A percentile compares a stretch with the other conserved stretches of the same genome.
These are phyloP conservation scores for Andricus grossulariae DNA, from an alignment of 1,140 invertebrate species.

Conservation along the genomic window DNA sequence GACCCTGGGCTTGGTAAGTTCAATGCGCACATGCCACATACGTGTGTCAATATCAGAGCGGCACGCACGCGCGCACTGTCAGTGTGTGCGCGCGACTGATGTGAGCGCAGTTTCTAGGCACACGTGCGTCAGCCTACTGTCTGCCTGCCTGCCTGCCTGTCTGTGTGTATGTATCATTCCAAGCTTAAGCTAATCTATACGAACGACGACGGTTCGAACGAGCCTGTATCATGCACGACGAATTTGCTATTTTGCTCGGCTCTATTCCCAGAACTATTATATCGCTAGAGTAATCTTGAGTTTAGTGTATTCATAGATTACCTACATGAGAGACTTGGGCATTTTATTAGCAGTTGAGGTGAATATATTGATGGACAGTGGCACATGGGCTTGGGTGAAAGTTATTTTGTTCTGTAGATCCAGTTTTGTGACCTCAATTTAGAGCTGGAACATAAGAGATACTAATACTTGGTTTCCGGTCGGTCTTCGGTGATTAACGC, in stretches of 20 bases:
- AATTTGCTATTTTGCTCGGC: background rate
- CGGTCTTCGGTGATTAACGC: background rate
- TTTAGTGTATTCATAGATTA: too few relatives aligned
- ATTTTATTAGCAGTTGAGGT: background rate
- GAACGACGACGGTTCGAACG: background rate
- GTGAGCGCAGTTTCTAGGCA: slow-evolving; percentile 2
- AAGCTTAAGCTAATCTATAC: slow-evolving; percentile 43
- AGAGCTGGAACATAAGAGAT: background rate
- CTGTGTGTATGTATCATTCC: background rate
- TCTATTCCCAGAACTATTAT: background rate
- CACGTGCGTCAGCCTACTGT: background rate
- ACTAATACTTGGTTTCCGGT: slow-evolving; percentile 5
- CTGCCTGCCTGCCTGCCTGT: too few relatives aligned
- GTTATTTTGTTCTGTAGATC: background rate
- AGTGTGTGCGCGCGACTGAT: slow-evolving; percentile 35
- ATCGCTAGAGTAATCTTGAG: background rate
- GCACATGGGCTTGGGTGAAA: background rate
- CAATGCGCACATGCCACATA: slow-evolving; percentile 73
- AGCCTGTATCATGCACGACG: background rate
- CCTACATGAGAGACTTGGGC: too few relatives aligned
- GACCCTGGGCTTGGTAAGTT: slow-evolving; percentile 63
- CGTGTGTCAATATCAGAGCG: slow-evolving; percentile 56
- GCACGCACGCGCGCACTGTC: slow-evolving; percentile 52
- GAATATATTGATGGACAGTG: background rate
- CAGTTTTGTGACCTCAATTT: background rate